phyloP scores from a whole-genome alignment of 2,888 invertebrate species.

The Macaria liturata region DNA sequence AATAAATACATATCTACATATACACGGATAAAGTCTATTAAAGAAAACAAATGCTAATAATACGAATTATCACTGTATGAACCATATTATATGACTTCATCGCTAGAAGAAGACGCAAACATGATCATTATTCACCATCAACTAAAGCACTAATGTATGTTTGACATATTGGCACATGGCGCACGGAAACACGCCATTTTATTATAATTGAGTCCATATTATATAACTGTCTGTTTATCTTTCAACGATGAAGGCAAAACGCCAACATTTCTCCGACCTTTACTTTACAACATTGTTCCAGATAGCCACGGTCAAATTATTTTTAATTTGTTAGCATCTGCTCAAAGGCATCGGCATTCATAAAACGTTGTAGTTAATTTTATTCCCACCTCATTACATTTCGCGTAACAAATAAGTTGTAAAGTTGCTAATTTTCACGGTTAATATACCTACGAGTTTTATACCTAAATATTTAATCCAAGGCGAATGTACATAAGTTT shows the following conservation, averaged over 20 bases:
- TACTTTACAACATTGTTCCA: slow-evolving; percentile 66
- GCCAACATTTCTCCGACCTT: slow-evolving; percentile 77
- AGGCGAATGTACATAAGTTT: too few species aligned
- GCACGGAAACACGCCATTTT: slow-evolving; percentile 46
- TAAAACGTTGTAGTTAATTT: slow-evolving; percentile 14
- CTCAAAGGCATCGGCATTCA: slow-evolving; percentile 12
- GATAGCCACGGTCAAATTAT: slow-evolving; percentile 74
- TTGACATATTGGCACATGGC: slow-evolving; percentile 44
- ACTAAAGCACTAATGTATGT: slow-evolving; percentile 31
- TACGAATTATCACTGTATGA: too few species aligned
- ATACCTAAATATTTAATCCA: too few species aligned
- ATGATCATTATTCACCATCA: neutral
- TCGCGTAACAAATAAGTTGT: slow-evolving; percentile 21
- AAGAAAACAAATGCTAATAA: too few species aligned
- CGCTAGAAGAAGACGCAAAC: slow-evolving; percentile 7
- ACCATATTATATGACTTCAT: too few species aligned
- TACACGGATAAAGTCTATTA: too few species aligned
- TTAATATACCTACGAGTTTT: neutral
- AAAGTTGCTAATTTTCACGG: slow-evolving; percentile 21
- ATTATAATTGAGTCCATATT: slow-evolving; percentile 49
- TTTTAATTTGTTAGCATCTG: slow-evolving; percentile 50
- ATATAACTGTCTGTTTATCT: slow-evolving; percentile 26
- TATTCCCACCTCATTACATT: slow-evolving; percentile 18
- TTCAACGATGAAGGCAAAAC: slow-evolving; percentile 43
- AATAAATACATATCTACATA: too few species aligned